Evolutionary conservation across 2,797 vertebrate species (phyloP).

Genomic region (Setipinna tenuifilis): DNA sequence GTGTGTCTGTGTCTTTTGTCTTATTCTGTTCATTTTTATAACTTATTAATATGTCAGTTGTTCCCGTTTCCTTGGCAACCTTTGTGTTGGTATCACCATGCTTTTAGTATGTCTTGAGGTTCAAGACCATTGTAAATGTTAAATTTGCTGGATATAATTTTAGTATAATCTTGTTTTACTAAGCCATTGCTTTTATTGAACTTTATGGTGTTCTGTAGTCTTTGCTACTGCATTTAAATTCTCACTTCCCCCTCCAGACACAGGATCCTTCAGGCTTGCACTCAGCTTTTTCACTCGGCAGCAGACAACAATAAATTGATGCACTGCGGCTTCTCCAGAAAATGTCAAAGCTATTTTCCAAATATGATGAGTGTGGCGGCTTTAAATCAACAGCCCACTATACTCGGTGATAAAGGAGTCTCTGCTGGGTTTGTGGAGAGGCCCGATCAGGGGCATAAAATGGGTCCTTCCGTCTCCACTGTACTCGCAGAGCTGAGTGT

Average conservation of each 20-base stretch:
- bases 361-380: slow-evolving; percentile 18
- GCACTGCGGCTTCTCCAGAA: slow-evolving; percentile 10
- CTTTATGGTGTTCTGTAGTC: not conserved
- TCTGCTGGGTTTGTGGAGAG: not conserved
- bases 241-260: not conserved
- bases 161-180: not conserved
- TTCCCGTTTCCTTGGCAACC: slow-evolving; percentile 1
- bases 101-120: not conserved
- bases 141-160: not conserved
- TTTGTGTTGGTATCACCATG: not conserved
- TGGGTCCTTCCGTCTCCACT: not conserved
- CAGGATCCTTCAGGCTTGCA: not conserved
- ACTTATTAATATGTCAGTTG: not conserved
- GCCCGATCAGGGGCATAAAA: not conserved
- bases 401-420: not conserved
- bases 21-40: not conserved
- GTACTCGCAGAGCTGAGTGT: not conserved
- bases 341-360: slow-evolving; percentile 24
- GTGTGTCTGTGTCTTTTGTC: too few relatives aligned
- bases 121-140: not conserved
- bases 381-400: slow-evolving; percentile 19
- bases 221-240: not conserved
- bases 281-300: slow-evolving; percentile 3
- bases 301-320: slow-evolving; percentile 16
- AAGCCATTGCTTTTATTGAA: not conserved